A percentile compares a stretch with the other conserved stretches of the same genome.
Conservation (phyloP, 2,113 vertebrate species). For the Platichthys stellatus region DNA sequence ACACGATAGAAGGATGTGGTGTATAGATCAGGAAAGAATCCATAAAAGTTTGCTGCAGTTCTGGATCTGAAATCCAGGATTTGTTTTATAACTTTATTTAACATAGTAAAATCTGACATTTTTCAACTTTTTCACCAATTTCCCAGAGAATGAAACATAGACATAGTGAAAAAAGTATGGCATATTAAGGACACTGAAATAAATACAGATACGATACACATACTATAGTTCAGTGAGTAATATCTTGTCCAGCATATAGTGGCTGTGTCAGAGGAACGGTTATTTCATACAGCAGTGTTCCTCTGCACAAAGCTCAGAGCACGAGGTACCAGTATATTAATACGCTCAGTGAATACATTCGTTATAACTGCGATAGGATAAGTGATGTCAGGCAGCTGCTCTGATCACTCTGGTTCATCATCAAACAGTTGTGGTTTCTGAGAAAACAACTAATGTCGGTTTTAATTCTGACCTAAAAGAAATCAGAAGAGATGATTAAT, state of each 20-base stretch:
- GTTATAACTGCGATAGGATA: constrained; percentile 11
- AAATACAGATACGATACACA: constrained; percentile 60
- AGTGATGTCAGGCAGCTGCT: constrained; percentile 55
- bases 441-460: neutral
- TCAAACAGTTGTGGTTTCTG: no score
- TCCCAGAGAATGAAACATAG: no score
- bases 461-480: neutral
- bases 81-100: no score
- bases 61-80: no score
- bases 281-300: constrained; percentile 58
- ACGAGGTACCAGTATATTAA: constrained; percentile 68
- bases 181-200: constrained; percentile 15
- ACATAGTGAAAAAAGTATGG: no score
- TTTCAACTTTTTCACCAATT: no score
- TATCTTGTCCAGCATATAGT: constrained; percentile 76
- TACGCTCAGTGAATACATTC: constrained; percentile 47
- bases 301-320: constrained; percentile 61
- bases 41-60: no score
- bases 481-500: neutral
- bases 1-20: no score
- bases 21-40: no score
- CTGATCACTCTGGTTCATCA: constrained; percentile 5
- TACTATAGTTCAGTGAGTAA: constrained; percentile 9
- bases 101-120: no score
- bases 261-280: constrained; percentile 44